phyloP scores from a whole-genome alignment of 2,113 vertebrate species.

The Perca fluviatilis region DNA sequence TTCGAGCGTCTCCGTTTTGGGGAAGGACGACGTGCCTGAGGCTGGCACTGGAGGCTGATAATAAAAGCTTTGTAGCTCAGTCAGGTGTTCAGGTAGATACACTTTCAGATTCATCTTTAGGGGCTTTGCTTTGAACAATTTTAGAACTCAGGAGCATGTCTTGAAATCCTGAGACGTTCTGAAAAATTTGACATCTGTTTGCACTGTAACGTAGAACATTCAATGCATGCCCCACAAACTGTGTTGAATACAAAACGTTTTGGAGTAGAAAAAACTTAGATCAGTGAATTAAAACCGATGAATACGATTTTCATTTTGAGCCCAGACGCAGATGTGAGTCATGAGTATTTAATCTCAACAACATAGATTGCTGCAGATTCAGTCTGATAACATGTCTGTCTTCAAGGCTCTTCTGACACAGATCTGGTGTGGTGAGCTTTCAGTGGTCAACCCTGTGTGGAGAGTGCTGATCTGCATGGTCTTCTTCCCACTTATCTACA shows the following conservation, averaged over 20 bases:
- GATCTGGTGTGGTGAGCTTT: conserved; percentile 96
- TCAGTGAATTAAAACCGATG: background rate
- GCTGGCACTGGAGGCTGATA: conserved; percentile 91
- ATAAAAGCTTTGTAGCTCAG: conserved; percentile 93
- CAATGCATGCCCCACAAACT: background rate
- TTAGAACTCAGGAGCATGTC: background rate
- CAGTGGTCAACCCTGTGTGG: conserved; percentile 90
- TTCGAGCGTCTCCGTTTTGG: conserved; percentile 90
- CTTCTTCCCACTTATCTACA: conserved; percentile 90
- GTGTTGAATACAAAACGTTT: background rate
- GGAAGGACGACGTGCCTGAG: conserved; percentile 92
- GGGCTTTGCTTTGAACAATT: background rate
- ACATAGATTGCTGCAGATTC: background rate
- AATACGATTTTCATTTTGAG: background rate
- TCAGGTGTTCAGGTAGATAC: conserved; percentile 92
- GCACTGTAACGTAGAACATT: background rate
- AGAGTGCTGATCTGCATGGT: conserved; percentile 88
- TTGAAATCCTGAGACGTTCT: background rate
- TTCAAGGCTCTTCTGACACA: conserved; percentile 92
- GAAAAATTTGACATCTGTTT: background rate
- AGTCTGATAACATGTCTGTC: background rate
- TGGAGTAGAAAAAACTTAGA: background rate
- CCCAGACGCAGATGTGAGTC: background rate
- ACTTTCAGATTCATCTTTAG: background rate
- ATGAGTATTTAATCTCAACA: background rate